Conservation (phyloP, 2,888 invertebrate species). For the Eristalinus sepulchralis region DNA sequence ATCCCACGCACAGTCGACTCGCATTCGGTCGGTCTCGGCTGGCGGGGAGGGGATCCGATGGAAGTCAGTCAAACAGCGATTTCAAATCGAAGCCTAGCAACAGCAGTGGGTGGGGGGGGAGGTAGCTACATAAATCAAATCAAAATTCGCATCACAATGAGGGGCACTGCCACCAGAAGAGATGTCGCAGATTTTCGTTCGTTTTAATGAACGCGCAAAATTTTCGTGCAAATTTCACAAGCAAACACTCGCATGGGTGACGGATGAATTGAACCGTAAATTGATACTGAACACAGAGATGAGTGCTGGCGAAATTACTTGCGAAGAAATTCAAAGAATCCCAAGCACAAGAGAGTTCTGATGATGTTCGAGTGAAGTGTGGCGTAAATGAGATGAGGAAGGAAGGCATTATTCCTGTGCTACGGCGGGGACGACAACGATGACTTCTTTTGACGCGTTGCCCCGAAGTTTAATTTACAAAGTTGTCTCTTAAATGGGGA, state of each 20-base stretch:
- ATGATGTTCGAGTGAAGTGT: neutral
- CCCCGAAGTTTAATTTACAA: too few species aligned
- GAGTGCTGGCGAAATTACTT: neutral
- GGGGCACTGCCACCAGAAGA: neutral
- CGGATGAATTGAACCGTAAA: neutral
- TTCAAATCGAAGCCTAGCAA: neutral
- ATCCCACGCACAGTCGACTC: conserved; percentile 15
- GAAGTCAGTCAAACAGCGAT: conserved; percentile 3
- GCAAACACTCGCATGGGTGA: neutral
- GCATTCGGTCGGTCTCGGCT: too few species aligned
- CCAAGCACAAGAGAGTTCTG: neutral
- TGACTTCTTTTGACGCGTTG: too few species aligned
- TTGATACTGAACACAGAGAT: neutral
- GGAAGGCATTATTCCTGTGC: neutral
- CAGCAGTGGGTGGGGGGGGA: neutral
- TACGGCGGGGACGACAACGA: neutral
- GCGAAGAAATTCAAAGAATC: neutral
- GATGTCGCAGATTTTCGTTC: neutral
- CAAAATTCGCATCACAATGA: neutral
- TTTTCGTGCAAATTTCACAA: neutral
- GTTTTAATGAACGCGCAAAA: neutral
- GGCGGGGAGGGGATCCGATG: too few species aligned
- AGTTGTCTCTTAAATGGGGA: too few species aligned
- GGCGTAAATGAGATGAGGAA: neutral
- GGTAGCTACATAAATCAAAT: conserved; percentile 28